These are phyloP conservation scores for Ciconia maguari DNA, from an alignment of 2,113 vertebrate species.

Conservation along the genomic window DNA sequence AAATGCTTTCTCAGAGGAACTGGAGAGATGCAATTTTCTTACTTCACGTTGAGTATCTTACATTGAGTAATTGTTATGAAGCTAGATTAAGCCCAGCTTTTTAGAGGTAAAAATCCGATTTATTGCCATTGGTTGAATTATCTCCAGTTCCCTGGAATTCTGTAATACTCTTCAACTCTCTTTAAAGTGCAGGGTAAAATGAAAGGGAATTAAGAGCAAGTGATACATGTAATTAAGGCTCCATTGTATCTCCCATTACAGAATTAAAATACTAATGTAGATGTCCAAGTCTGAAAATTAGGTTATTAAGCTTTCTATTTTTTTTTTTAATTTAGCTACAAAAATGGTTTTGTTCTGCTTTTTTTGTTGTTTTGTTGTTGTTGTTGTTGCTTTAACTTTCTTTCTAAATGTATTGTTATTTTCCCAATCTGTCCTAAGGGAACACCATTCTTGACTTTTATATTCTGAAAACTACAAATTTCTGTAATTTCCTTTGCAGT, in stretches of 20 bases:
- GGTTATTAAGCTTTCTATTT: neutral
- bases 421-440: neutral
- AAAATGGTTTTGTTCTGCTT: neutral
- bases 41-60: neutral
- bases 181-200: slow-evolving; percentile 1
- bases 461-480: neutral
- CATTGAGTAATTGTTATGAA: neutral
- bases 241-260: neutral
- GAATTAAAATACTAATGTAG: slow-evolving; percentile 19
- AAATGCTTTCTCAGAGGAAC: neutral
- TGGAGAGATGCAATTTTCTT: neutral
- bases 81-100: neutral
- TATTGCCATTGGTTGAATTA: neutral
- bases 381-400: neutral
- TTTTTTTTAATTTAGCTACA: neutral
- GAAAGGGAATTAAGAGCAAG: slow-evolving; percentile 16
- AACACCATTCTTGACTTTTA: neutral
- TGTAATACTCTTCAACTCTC: neutral
- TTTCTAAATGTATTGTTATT: neutral
- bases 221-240: neutral
- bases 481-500: neutral
- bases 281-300: slow-evolving; percentile 1
- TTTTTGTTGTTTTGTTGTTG: neutral
- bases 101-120: neutral
- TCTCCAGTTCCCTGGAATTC: neutral